Conservation (phyloP, 2,888 invertebrate species). For the Scaptomyza parva region DNA sequence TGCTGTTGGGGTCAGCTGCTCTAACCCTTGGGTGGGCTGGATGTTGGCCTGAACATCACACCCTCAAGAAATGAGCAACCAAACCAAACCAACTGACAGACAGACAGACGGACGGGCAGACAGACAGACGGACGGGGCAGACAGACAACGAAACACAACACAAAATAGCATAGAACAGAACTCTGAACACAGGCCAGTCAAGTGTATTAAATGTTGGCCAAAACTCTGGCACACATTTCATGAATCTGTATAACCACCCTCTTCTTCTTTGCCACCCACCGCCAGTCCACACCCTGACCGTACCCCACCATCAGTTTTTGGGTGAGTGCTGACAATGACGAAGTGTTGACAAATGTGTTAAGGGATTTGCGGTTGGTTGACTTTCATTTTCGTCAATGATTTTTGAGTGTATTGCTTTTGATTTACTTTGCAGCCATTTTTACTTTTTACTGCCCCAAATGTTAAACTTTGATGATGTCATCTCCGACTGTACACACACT, state of each 20-base stretch:
- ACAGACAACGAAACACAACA: no score
- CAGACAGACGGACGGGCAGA: no score
- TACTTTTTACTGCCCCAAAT: slow-evolving; percentile 10
- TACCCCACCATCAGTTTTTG: neutral
- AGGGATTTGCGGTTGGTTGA: slow-evolving; percentile 82
- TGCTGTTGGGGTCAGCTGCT: slow-evolving; percentile 37
- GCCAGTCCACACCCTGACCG: no score
- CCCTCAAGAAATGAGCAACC: slow-evolving; percentile 34
- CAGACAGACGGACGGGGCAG: no score
- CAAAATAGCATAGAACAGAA: neutral
- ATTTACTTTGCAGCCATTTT: slow-evolving; percentile 53
- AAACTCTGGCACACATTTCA: slow-evolving; percentile 34
- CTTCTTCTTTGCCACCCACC: neutral
- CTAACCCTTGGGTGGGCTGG: slow-evolving; percentile 28
- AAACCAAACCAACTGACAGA: slow-evolving; percentile 15
- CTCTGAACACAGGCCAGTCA: slow-evolving; percentile 41
- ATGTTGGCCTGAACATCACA: neutral
- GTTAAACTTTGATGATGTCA: slow-evolving; percentile 34
- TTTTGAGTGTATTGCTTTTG: slow-evolving; percentile 67
- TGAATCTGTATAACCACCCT: slow-evolving; percentile 13
- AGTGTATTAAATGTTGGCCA: slow-evolving; percentile 75
- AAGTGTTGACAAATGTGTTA: slow-evolving; percentile 83
- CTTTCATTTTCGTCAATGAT: slow-evolving; percentile 64
- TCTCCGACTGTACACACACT: no score
- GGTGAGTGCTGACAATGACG: slow-evolving; percentile 76